Evolutionary conservation across 2,113 vertebrate genomes (phyloP), one percentile per base, ranked within the genome.

Genomic region (Protomyctophum bolini): DNA sequence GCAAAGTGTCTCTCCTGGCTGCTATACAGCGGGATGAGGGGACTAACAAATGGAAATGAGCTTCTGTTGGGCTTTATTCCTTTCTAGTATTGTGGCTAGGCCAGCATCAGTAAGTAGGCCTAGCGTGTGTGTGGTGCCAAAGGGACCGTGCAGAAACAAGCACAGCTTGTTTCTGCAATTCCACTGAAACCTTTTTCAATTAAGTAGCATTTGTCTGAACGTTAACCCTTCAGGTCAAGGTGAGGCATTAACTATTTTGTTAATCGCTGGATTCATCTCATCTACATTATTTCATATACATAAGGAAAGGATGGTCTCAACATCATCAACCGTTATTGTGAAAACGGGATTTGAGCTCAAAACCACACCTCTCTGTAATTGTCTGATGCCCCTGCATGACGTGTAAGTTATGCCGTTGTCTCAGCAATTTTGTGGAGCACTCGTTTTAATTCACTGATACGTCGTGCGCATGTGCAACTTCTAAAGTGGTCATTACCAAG

Each of bases 21-120:
- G 56, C 41, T 11, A 29, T 11, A 29, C 47, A 54, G 45, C 47
- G 62, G 74, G 63, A 67, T 21, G 0, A 45, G 51, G 28, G 14
- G 56, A 54, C 4, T 4, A 63, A 41, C 45, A 48, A 68, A 85
- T 77, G 72, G 77, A 73, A 82, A 83, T 82, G 56, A 73, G 75
- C 12, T 71, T 64, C 67, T 63, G 72, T 76, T 48, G 58, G 61
- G 63, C 60, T 79, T 67, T 66, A 63, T 79, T 80, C 70, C 61
- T 63, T 64, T 83, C 56, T 56, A 55, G 75, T 79, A 66, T 45
- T 54, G 58, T 64, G 48, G 66, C 4, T 58, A 56, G 66, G 61
- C 51, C 58, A 58, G 55, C 76, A 72, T 80, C 58, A 64, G 15
- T 58, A 47, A 77, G 48, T 54, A n/a, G 21, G 7, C 55, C 68